Conservation (phyloP, 1,140 invertebrate species). For the Sarcophaga peregrina region DNA sequence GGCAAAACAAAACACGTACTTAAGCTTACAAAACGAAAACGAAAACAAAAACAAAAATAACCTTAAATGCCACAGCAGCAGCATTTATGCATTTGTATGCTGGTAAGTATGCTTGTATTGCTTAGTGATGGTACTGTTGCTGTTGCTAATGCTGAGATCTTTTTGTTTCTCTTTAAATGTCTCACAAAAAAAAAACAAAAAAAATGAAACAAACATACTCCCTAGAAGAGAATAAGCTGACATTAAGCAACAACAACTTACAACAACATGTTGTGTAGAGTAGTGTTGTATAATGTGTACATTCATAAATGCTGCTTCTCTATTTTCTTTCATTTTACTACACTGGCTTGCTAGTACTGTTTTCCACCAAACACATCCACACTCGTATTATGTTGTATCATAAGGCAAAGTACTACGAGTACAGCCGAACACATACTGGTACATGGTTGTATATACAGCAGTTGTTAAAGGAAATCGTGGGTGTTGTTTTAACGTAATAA, state of each 20-base stretch:
- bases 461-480: conserved; percentile 12
- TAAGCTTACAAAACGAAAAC: neutral
- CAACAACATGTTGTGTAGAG: neutral
- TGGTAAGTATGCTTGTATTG: no score
- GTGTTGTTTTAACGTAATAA: conserved; percentile 14
- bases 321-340: neutral
- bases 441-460: neutral
- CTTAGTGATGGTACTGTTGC: no score
- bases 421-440: neutral
- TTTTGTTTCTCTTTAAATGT: no score
- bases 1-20: no score
- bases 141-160: no score
- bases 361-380: neutral
- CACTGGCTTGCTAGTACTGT: neutral
- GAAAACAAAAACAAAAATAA: neutral
- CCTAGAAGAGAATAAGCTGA: no score
- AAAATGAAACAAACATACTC: no score
- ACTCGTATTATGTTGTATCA: neutral
- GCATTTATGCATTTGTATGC: neutral
- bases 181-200: no score
- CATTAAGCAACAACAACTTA: neutral
- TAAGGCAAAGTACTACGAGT: no score
- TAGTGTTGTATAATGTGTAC: neutral
- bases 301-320: neutral
- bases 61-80: neutral